Conservation (phyloP, 2,797 vertebrate species). For the Botia kubotai region DNA sequence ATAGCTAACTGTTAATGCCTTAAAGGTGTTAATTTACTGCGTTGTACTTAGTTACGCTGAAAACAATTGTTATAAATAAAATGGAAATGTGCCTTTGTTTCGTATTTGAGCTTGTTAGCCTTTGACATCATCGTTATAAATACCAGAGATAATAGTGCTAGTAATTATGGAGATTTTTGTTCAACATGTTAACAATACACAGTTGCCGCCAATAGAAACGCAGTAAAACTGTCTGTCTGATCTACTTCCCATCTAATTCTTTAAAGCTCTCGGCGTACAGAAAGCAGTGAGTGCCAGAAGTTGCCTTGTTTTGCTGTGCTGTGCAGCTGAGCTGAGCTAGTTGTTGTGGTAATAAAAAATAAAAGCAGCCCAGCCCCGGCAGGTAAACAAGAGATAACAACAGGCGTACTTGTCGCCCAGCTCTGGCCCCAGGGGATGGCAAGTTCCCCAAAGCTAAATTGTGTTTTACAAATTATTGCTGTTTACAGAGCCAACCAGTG, state of each 20-base stretch:
- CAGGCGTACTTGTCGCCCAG: slow-evolving; percentile 60
- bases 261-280: slow-evolving; percentile 18
- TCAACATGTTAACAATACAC: slow-evolving; percentile 4
- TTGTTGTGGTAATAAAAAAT: slow-evolving; percentile 73
- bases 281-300: slow-evolving; percentile 9
- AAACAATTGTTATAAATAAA: not conserved
- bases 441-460: slow-evolving; percentile 72
- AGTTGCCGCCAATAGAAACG: not conserved
- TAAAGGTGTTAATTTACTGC: not conserved
- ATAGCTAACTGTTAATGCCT: not conserved
- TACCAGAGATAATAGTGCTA: too few species aligned
- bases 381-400: slow-evolving; percentile 80
- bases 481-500: slow-evolving; percentile 73
- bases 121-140: not conserved
- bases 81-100: not conserved
- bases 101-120: not conserved
- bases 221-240: slow-evolving; percentile 34
- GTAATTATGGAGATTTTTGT: not conserved
- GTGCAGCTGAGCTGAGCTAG: slow-evolving; percentile 65
- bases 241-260: slow-evolving; percentile 7
- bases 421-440: slow-evolving; percentile 66
- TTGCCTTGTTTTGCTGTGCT: slow-evolving; percentile 55
- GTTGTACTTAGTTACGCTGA: not conserved
- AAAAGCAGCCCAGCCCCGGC: slow-evolving; percentile 65
- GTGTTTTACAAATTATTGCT: slow-evolving; percentile 80